Base-by-base conservation (phyloP, 2,113 vertebrate species). In the Galbula dea region DNA sequence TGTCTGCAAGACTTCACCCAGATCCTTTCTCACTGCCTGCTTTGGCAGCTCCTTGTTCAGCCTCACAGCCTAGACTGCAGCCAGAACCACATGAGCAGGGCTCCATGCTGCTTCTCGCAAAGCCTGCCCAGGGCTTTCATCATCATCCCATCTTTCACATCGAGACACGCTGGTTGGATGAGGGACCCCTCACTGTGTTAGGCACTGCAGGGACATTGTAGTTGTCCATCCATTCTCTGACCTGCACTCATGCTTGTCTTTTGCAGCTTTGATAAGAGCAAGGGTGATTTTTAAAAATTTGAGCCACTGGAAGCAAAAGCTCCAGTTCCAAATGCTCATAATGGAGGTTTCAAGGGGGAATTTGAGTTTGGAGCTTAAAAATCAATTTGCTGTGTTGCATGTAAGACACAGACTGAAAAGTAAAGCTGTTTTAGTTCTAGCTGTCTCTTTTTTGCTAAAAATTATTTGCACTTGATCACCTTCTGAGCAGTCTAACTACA, bases 151-250 rank as follows among this genome's bases (percentile, higher is more conserved):
- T 41, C 62, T 89, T 78, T 87, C 61, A 67, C 27, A 45, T 1
- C 0, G 3, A 79, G 36, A 65, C 15, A 65, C 0, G 0, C 7
- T 1, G 2, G 30, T 13, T 0, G 0, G 27, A 36, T 39, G 71
- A 76, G 24, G 11, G 69, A 15, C 49, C 39, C n/a, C 15, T 52
- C 21, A 18, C 41, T 26, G 17, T 1, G 2, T 52, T 13, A 66
- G 78, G 54, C 41, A n/a, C 10, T 58, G 21, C 19, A 72, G 73
- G 48, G 54, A 84, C 27, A 9, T 2, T 26, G 18, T 1, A 49
- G 15, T 14, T 3, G 4, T 5, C 15, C 2, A 1, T 6, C 15
- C 2, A 0, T 32, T 37, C 29, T 66, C 46, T 0, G 0, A 27
- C 2, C 2, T 90, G 21, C 39, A 6, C 36, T 13, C 12, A 2